A percentile compares a stretch with the other conserved stretches of the same genome.
Evolutionary conservation across 2,888 invertebrate species (phyloP).

Genomic region (Anodontia alba): DNA sequence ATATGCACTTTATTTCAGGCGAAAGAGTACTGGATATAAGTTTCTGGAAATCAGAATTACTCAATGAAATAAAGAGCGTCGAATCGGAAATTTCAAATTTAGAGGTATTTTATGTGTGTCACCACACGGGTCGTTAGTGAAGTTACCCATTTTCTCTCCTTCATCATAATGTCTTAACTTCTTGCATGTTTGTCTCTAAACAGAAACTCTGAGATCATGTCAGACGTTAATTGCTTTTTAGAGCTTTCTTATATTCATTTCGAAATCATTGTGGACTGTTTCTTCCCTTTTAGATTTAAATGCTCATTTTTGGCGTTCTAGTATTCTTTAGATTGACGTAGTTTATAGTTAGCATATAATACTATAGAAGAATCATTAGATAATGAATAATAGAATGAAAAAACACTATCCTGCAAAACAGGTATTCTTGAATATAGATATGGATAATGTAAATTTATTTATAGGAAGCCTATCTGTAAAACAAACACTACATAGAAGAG

Average conservation of each 20-base stretch:
- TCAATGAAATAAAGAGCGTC: conserved; percentile 92
- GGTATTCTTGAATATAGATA: too few relatives aligned
- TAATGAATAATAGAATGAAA: too few relatives aligned
- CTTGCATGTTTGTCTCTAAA: conserved; percentile 39
- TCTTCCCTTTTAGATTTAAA: too few relatives aligned
- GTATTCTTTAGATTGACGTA: too few relatives aligned
- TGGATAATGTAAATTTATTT: too few relatives aligned
- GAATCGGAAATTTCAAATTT: conserved; percentile 92
- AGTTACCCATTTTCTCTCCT: not conserved
- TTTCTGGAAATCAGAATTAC: conserved; percentile 95
- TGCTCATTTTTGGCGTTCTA: too few relatives aligned
- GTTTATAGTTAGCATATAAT: too few relatives aligned
- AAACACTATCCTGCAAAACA: too few relatives aligned
- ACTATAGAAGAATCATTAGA: too few relatives aligned
- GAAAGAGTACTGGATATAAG: conserved; percentile 95
- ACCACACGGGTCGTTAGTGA: conserved; percentile 12
- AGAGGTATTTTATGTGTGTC: conserved; percentile 87
- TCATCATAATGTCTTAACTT: conserved; percentile 24
- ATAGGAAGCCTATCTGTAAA: too few relatives aligned
- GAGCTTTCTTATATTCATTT: not conserved
- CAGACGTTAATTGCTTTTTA: not conserved
- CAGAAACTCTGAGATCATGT: conserved; percentile 35
- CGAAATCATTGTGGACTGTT: too few relatives aligned
- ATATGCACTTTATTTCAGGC: conserved; percentile 73
- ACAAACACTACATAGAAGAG: too few relatives aligned